phyloP scores from a whole-genome alignment of 2,113 vertebrate species.

The Falcunculus frontatus region DNA sequence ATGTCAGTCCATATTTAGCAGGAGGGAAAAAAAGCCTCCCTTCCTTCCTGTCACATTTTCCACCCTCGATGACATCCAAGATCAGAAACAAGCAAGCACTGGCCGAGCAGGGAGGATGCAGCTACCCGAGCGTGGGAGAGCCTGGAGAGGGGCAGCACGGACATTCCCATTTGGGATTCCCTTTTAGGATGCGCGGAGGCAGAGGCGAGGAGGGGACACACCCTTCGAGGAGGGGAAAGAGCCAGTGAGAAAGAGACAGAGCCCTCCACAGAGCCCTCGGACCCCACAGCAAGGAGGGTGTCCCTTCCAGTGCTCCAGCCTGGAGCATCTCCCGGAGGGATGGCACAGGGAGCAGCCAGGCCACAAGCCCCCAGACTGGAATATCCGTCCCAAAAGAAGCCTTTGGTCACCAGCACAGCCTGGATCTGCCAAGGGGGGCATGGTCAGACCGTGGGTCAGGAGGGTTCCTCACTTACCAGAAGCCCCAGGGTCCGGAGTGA shows the following conservation, averaged over 20 bases:
- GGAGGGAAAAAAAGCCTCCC: constrained; percentile 47
- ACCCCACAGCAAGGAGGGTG: not conserved
- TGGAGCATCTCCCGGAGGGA: not conserved
- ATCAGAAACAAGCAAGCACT: constrained; percentile 2
- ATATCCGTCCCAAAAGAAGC: not conserved
- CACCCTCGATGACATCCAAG: constrained; percentile 59
- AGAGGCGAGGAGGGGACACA: not conserved
- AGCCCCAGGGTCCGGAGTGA: not conserved
- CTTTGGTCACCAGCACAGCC: accelerated
- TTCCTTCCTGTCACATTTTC: constrained; percentile 71
- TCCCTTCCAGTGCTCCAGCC: not conserved
- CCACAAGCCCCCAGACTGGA: not conserved
- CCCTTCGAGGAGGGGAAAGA: not conserved
- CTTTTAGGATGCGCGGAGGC: not conserved
- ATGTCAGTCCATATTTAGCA: constrained; percentile 61
- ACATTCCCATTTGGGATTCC: not conserved
- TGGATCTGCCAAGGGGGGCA: accelerated
- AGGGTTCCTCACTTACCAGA: not conserved
- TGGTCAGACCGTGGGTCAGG: not conserved
- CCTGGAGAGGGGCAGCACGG: accelerated
- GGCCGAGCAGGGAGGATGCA: not conserved
- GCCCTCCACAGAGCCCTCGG: not conserved
- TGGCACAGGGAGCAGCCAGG: not conserved
- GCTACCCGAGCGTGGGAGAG: not conserved
- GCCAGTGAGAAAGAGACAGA: not conserved